A percentile compares a stretch with the other conserved stretches of the same genome.
Evolutionary conservation across 2,888 invertebrate genomes (phyloP).

Genomic region (Leptopterna dolabrata): DNA sequence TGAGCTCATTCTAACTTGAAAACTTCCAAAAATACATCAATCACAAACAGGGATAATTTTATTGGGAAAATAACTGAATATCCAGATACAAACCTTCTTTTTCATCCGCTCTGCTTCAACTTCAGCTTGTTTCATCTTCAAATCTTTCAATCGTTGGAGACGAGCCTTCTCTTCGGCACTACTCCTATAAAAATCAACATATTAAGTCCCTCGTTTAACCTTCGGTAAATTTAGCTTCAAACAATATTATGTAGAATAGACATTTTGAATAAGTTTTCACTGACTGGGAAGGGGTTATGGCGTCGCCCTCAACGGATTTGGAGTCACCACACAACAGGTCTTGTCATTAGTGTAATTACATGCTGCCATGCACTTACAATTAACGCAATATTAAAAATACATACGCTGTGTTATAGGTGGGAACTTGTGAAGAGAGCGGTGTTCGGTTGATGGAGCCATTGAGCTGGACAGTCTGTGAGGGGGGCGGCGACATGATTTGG

Average conservation of each 20-base stretch:
- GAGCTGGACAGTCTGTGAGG: constrained; percentile 60
- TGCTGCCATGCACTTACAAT: too few relatives aligned
- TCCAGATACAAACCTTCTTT: constrained; percentile 63
- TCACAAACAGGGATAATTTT: too few relatives aligned
- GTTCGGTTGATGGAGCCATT: constrained; percentile 62
- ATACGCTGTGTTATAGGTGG: constrained; percentile 52
- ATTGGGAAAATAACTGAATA: too few relatives aligned
- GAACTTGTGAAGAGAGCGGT: constrained; percentile 42
- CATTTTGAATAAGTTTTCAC: too few relatives aligned
- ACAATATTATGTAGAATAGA: too few relatives aligned
- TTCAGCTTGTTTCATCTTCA: constrained; percentile 70
- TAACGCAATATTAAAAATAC: background rate
- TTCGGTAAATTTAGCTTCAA: too few relatives aligned
- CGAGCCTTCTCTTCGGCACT: constrained; percentile 68
- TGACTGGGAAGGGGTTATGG: too few relatives aligned
- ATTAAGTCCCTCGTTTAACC: constrained; percentile 10
- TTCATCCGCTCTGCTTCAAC: constrained; percentile 69
- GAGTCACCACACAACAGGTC: too few relatives aligned
- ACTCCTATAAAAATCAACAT: constrained; percentile 53
- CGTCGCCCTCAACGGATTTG: too few relatives aligned
- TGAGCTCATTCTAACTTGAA: too few relatives aligned
- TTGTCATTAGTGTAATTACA: too few relatives aligned
- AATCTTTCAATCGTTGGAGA: constrained; percentile 71
- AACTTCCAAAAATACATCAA: too few relatives aligned
- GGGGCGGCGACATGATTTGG: constrained; percentile 33